These are phyloP conservation scores for Platynereis dumerilii DNA, from an alignment of 2,888 invertebrate genomes.

Conservation along the genomic window DNA sequence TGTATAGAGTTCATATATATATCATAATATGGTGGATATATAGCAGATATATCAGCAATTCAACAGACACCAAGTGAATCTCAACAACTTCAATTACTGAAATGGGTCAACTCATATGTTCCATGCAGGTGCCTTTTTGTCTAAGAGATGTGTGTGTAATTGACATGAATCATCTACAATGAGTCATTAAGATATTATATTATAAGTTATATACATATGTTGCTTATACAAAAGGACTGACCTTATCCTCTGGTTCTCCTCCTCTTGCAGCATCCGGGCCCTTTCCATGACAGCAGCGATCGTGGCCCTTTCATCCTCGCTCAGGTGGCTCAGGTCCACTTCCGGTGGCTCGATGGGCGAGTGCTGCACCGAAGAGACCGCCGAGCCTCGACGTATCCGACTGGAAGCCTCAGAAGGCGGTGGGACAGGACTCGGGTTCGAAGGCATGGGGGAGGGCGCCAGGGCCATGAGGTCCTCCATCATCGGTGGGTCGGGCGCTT, in stretches of 20 bases:
- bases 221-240: slow-evolving; percentile 32
- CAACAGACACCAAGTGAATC: too few species aligned
- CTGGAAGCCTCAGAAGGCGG: not conserved
- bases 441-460: not conserved
- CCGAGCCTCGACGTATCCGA: slow-evolving; percentile 3
- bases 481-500: too few species aligned
- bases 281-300: slow-evolving; percentile 72
- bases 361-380: slow-evolving; percentile 17
- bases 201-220: too few species aligned
- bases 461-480: not conserved
- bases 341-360: slow-evolving; percentile 62
- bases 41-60: too few species aligned
- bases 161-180: too few species aligned
- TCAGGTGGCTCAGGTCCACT: slow-evolving; percentile 69
- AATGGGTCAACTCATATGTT: too few species aligned
- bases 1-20: too few species aligned
- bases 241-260: slow-evolving; percentile 55
- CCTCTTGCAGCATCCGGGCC: slow-evolving; percentile 66
- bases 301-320: slow-evolving; percentile 69
- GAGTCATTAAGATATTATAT: too few species aligned
- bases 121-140: too few species aligned
- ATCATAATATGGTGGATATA: too few species aligned
- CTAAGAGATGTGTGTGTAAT: too few species aligned
- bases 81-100: too few species aligned
- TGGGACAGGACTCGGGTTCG: slow-evolving; percentile 17